phyloP scores from a whole-genome alignment of 2,888 invertebrate species.

The Syrphus vitripennis region DNA sequence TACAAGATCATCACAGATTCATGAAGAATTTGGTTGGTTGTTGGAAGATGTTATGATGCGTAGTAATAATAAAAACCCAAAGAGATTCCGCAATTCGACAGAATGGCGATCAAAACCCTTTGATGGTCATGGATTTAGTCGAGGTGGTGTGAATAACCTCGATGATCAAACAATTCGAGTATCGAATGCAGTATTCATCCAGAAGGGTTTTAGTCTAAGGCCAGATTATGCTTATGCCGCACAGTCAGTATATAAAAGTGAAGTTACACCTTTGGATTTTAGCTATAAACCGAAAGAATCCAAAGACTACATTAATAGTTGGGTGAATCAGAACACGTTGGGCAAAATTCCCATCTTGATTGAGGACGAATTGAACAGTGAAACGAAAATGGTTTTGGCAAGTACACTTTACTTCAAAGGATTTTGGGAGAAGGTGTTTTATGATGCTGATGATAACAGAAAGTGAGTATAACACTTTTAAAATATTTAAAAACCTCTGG shows the following conservation, averaged over 20 bases:
- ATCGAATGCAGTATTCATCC: slow-evolving; percentile 84
- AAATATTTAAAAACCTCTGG: neutral
- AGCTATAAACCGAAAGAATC: slow-evolving; percentile 77
- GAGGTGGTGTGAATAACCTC: slow-evolving; percentile 44
- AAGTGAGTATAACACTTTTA: neutral
- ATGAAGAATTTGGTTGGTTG: slow-evolving; percentile 77
- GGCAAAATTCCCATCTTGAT: slow-evolving; percentile 84
- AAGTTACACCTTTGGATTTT: slow-evolving; percentile 83
- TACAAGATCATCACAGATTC: slow-evolving; percentile 42
- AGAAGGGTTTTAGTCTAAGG: slow-evolving; percentile 83
- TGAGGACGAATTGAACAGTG: slow-evolving; percentile 80
- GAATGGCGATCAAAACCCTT: slow-evolving; percentile 74
- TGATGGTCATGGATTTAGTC: slow-evolving; percentile 43
- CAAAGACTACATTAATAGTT: slow-evolving; percentile 82
- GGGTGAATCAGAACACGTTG: slow-evolving; percentile 84
- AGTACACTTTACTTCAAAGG: slow-evolving; percentile 85
- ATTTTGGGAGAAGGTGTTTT: slow-evolving; percentile 85
- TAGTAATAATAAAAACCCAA: slow-evolving; percentile 58
- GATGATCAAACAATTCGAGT: slow-evolving; percentile 78
- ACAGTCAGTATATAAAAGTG: slow-evolving; percentile 82
- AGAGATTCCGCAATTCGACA: slow-evolving; percentile 47
- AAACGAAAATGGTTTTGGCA: slow-evolving; percentile 84
- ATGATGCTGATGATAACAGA: slow-evolving; percentile 75
- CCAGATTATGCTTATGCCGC: slow-evolving; percentile 82
- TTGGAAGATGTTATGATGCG: slow-evolving; percentile 76